Conservation (phyloP, 1,140 invertebrate genomes). For the Plutomurus gul region DNA sequence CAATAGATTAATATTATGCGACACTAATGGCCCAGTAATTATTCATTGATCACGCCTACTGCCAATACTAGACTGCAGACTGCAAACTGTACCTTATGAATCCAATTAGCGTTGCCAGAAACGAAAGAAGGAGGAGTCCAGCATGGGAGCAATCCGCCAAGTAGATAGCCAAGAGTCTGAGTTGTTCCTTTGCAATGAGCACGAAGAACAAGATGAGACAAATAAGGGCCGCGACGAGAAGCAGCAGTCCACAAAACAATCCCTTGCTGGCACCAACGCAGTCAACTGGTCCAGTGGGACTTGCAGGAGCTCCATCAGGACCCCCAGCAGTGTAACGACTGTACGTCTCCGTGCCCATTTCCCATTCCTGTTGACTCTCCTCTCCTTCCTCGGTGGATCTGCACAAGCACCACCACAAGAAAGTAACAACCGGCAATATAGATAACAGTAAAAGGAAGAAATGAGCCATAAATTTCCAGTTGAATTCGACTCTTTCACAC, state of each 20-base stretch:
- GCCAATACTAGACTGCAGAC: too few species aligned
- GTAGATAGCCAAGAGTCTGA: conserved; percentile 78
- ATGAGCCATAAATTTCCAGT: not conserved
- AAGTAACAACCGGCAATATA: not conserved
- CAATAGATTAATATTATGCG: not conserved
- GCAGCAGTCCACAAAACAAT: conserved; percentile 87
- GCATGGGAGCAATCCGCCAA: conserved; percentile 88
- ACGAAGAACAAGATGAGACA: conserved; percentile 94
- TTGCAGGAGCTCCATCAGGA: conserved; percentile 27
- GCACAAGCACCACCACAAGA: conserved; percentile 6
- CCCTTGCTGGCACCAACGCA: conserved; percentile 91
- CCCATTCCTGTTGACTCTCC: conserved; percentile 54
- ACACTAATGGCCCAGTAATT: not conserved
- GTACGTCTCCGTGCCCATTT: conserved; percentile 52
- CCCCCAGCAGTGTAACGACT: conserved; percentile 50
- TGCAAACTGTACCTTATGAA: conserved; percentile 88
- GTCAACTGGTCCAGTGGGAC: conserved; percentile 71
- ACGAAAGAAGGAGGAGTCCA: conserved; percentile 80
- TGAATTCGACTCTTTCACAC: not conserved
- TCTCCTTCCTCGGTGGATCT: conserved; percentile 52
- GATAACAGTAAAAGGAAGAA: not conserved
- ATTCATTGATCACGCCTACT: too few species aligned
- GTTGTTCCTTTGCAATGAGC: conserved; percentile 77
- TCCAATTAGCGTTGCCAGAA: conserved; percentile 85
- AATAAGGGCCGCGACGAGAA: conserved; percentile 87